Evolutionary conservation across 2,797 vertebrate genomes (phyloP).

Genomic region (Sebastes baramenuke): DNA sequence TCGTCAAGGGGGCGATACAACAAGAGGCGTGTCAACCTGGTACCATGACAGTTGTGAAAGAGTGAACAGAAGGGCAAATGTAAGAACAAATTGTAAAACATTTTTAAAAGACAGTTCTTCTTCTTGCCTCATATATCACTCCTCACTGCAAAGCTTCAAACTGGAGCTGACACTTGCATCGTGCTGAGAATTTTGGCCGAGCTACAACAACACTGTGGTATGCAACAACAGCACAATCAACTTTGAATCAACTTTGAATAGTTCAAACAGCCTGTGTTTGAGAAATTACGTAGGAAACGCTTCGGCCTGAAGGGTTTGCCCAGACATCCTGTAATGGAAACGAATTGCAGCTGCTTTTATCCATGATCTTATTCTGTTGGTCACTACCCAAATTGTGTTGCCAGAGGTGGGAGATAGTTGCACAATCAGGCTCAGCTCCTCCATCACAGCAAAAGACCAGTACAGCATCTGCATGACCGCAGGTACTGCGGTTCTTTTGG

Average conservation of each 20-base stretch:
- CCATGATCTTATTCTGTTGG: slow-evolving; percentile 25
- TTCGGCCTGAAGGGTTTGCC: background rate
- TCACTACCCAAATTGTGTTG: slow-evolving; percentile 8
- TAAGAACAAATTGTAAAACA: background rate
- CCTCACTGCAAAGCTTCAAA: background rate
- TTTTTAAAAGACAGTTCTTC: background rate
- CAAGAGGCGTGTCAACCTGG: background rate
- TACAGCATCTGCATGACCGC: slow-evolving; percentile 4
- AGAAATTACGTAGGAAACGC: background rate
- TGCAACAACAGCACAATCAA: background rate
- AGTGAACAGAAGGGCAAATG: background rate
- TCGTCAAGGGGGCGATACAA: background rate
- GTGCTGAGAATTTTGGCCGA: background rate
- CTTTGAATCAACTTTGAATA: background rate
- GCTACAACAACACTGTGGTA: background rate
- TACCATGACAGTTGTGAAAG: background rate
- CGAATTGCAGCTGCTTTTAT: slow-evolving; percentile 13
- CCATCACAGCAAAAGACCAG: background rate
- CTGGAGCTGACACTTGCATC: background rate
- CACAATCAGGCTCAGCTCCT: background rate
- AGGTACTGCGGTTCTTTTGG: background rate
- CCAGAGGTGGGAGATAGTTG: slow-evolving; percentile 22
- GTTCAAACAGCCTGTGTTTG: background rate
- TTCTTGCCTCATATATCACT: background rate
- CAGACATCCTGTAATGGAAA: slow-evolving; percentile 20